These are phyloP conservation scores for Slavum lentiscoides DNA, from an alignment of 2,888 invertebrate genomes.

Conservation along the genomic window DNA sequence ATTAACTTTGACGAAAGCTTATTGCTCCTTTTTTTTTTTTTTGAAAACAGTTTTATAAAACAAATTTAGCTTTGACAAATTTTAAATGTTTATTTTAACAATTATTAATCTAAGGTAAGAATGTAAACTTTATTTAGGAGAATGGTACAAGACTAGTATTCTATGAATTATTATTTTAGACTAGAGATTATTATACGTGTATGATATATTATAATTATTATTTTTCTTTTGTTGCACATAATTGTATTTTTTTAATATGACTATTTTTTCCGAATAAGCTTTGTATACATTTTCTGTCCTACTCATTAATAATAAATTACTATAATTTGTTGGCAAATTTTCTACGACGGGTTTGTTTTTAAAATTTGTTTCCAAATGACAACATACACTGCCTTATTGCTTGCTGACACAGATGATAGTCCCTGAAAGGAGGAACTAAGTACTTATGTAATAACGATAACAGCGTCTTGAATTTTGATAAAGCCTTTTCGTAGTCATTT, in stretches of 20 bases:
- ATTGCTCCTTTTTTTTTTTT: not conserved
- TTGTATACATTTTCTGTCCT: slow-evolving; percentile 21
- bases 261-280: slow-evolving; percentile 31
- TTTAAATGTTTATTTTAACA: slow-evolving; percentile 36
- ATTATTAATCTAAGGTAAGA: slow-evolving; percentile 26
- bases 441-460: slow-evolving; percentile 71
- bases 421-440: slow-evolving; percentile 73
- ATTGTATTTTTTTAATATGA: slow-evolving; percentile 44
- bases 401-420: slow-evolving; percentile 76
- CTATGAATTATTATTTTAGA: slow-evolving; percentile 31
- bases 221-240: slow-evolving; percentile 43
- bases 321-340: slow-evolving; percentile 17
- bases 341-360: not conserved
- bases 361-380: slow-evolving; percentile 65
- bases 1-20: slow-evolving; percentile 21
- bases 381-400: slow-evolving; percentile 71
- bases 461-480: slow-evolving; percentile 69
- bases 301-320: slow-evolving; percentile 16
- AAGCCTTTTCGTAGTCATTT: slow-evolving; percentile 68
- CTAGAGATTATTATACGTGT: slow-evolving; percentile 6
- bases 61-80: slow-evolving; percentile 25
- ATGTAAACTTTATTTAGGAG: slow-evolving; percentile 31
- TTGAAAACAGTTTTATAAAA: slow-evolving; percentile 27
- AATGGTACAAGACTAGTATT: slow-evolving; percentile 50
- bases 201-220: not conserved